These are phyloP conservation scores for Lypha dubia DNA, from an alignment of 2,888 invertebrate species.

Conservation along the genomic window DNA sequence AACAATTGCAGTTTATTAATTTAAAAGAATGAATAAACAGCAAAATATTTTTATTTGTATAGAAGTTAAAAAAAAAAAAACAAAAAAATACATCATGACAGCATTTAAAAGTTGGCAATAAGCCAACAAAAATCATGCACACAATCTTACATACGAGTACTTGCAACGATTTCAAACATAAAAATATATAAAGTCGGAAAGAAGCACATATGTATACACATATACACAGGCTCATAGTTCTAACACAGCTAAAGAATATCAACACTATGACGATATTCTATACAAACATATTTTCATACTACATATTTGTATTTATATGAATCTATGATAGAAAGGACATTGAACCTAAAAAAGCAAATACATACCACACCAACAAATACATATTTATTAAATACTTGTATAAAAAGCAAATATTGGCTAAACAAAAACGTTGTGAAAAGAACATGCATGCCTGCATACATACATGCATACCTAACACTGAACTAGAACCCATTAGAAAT, in stretches of 20 bases:
- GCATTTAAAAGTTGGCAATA: constrained; percentile 66
- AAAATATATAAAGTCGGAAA: background rate
- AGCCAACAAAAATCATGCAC: constrained; percentile 63
- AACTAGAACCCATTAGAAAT: constrained; percentile 45
- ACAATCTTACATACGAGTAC: background rate
- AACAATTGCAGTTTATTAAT: constrained; percentile 59
- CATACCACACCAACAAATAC: constrained; percentile 49
- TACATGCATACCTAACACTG: too few relatives aligned
- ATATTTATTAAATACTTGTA: constrained; percentile 47
- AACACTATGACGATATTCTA: background rate
- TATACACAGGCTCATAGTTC: background rate
- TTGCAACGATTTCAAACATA: background rate
- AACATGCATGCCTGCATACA: too few relatives aligned
- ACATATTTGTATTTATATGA: background rate
- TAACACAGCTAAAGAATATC: constrained; percentile 22
- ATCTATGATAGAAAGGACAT: constrained; percentile 41
- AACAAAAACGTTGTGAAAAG: constrained; percentile 8
- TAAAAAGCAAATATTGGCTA: constrained; percentile 44
- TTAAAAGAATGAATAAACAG: constrained; percentile 46
- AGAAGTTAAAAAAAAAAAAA: background rate
- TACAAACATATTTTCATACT: too few relatives aligned
- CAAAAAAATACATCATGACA: constrained; percentile 53
- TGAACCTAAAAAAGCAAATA: constrained; percentile 55
- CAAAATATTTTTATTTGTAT: constrained; percentile 28
- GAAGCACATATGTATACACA: too few relatives aligned